Conservation (phyloP, 2,888 invertebrate species). For the Agelastica alni region DNA sequence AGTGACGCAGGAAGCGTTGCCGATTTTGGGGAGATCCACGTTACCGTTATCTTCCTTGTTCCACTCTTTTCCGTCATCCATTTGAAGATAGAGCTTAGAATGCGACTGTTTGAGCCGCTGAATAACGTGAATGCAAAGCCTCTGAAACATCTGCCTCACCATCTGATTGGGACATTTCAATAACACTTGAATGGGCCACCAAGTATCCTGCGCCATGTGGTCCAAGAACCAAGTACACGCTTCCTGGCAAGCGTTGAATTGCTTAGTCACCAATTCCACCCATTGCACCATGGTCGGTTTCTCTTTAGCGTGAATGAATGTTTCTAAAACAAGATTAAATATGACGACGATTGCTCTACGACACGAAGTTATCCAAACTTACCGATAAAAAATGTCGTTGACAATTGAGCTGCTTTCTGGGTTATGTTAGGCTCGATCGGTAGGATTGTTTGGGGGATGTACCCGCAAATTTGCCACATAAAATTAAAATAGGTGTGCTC, state of each 20-base stretch:
- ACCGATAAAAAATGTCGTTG: slow-evolving; percentile 87
- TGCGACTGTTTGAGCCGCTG: slow-evolving; percentile 76
- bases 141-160: slow-evolving; percentile 95
- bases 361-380: not conserved
- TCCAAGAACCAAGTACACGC: slow-evolving; percentile 92
- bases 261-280: slow-evolving; percentile 93
- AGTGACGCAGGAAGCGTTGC: slow-evolving; percentile 87
- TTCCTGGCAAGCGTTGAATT: slow-evolving; percentile 88
- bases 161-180: slow-evolving; percentile 96
- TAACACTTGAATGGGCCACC: slow-evolving; percentile 92
- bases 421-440: slow-evolving; percentile 79
- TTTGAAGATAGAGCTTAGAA: slow-evolving; percentile 64
- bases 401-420: slow-evolving; percentile 83
- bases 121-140: slow-evolving; percentile 93
- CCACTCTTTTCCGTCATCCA: slow-evolving; percentile 50
- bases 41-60: slow-evolving; percentile 48
- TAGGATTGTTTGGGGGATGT: slow-evolving; percentile 86
- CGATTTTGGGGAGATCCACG: slow-evolving; percentile 62
- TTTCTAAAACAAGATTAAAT: slow-evolving; percentile 62
- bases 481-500: slow-evolving; percentile 95
- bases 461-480: slow-evolving; percentile 95
- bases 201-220: slow-evolving; percentile 90
- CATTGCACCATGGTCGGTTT: slow-evolving; percentile 97
- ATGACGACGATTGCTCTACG: not conserved
- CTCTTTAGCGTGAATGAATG: slow-evolving; percentile 95